Evolutionary conservation across 2,797 vertebrate genomes (phyloP).

Genomic region (Crocodylus rhombifer): DNA sequence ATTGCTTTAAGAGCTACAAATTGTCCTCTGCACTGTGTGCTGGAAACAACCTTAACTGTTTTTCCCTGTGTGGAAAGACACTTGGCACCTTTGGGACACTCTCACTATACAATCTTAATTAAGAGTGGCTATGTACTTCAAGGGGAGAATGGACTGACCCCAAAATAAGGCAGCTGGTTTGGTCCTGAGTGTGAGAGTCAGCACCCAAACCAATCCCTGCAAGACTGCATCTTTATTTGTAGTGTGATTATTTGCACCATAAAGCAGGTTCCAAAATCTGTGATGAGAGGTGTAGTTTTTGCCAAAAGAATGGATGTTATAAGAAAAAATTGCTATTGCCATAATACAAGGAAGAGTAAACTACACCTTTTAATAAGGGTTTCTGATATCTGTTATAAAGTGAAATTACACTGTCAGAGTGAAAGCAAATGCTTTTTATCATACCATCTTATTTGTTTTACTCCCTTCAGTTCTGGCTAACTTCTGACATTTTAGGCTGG

Average conservation of each 20-base stretch:
- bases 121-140: no score
- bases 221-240: neutral
- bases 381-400: neutral
- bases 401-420: neutral
- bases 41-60: neutral
- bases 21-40: neutral
- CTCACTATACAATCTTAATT: neutral
- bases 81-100: neutral
- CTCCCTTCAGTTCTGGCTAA: neutral
- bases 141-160: neutral
- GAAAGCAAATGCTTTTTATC: neutral
- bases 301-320: rapidly evolving
- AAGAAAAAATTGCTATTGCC: neutral
- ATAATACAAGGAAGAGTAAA: neutral
- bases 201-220: neutral
- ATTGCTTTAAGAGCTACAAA: neutral
- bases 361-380: neutral
- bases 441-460: neutral
- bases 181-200: neutral
- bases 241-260: neutral
- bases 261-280: neutral
- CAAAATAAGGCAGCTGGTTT: neutral
- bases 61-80: neutral
- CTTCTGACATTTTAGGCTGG: no score
- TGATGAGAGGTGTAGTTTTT: neutral